phyloP scores from a whole-genome alignment of 1,140 invertebrate species.

The Brachionus rubens region DNA sequence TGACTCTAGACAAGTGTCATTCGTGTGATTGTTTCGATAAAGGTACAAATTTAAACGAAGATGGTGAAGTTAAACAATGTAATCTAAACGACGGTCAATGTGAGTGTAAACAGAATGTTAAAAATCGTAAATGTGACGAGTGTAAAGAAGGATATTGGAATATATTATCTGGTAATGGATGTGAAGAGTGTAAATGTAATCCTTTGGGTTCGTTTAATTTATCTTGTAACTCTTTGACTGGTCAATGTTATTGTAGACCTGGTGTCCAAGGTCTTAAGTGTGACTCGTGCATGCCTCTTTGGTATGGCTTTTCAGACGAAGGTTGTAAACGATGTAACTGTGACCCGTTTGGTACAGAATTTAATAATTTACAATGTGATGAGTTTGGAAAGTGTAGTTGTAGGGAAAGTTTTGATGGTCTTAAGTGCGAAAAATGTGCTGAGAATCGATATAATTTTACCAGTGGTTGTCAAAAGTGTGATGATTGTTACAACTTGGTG shows the following conservation, averaged over 20 bases:
- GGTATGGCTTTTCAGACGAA: constrained; percentile 75
- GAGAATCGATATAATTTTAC: constrained; percentile 62
- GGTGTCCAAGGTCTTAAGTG: constrained; percentile 78
- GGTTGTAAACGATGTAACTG: constrained; percentile 85
- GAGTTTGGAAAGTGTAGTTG: constrained; percentile 78
- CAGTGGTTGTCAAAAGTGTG: constrained; percentile 53
- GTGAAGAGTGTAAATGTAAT: constrained; percentile 74
- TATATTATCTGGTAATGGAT: constrained; percentile 47
- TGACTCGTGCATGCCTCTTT: constrained; percentile 72
- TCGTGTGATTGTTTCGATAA: constrained; percentile 40
- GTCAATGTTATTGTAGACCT: constrained; percentile 77
- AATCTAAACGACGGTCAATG: constrained; percentile 39
- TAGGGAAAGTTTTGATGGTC: constrained; percentile 77
- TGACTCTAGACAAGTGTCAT: constrained; percentile 80
- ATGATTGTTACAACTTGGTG: constrained; percentile 44
- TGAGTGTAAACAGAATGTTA: constrained; percentile 29
- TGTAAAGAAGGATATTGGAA: constrained; percentile 46
- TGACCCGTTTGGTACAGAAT: constrained; percentile 73
- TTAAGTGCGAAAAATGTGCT: constrained; percentile 77
- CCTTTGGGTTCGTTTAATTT: constrained; percentile 68
- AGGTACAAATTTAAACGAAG: neutral
- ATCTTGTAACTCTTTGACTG: constrained; percentile 72
- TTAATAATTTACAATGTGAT: constrained; percentile 71
- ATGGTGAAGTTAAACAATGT: neutral
- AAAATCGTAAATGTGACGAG: constrained; percentile 25